Evolutionary conservation across 2,888 invertebrate genomes (phyloP), one percentile per base, ranked within the genome.

Genomic region (Nomada fabriciana): DNA sequence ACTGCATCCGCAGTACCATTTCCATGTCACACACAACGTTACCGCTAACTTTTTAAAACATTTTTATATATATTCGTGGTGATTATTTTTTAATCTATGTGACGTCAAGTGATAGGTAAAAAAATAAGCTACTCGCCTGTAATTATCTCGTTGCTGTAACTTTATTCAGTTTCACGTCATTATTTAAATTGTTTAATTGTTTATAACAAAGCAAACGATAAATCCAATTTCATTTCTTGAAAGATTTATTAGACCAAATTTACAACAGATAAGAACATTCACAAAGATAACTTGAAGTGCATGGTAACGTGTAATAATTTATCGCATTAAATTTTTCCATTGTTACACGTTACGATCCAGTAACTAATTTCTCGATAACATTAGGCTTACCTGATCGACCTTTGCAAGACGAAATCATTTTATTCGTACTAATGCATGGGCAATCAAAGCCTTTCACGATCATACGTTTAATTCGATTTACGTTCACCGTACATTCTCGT

Each of bases 341-440:
- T 47, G 25, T 1, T 15, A 29, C 25, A 7, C 18, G 1, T 9
- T 42, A 23, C 4, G 25, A 63, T 36, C n/a, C 15, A 9, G 13
- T 63, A 68, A 91, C 90, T 47, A 92, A 76, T 55, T 83, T 81
- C 42, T 85, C 80, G 55, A 93, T 90, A n/a, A 90, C 81, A 71
- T 89, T 85, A 29, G 90, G 89, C 60, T 91, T 93, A 42, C 84
- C 83, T 0, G 88, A 88, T 69, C 84, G 90, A 55, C 69, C 76
- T 63, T 25, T 25, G 81, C 93, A 93, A 43, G 80, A 73, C 9
- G 83, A 47, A 29, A 86, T 82, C 64, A 90, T 80, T 70, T 13
- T 82, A 1, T 74, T 76, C 0, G 75, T 79, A 23, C 73, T 52
- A 25, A 92, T 85, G 72, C 93, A 93, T 1, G 87, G 82, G 79